phyloP scores from a whole-genome alignment of 2,888 invertebrate species.

The Meganola albula region DNA sequence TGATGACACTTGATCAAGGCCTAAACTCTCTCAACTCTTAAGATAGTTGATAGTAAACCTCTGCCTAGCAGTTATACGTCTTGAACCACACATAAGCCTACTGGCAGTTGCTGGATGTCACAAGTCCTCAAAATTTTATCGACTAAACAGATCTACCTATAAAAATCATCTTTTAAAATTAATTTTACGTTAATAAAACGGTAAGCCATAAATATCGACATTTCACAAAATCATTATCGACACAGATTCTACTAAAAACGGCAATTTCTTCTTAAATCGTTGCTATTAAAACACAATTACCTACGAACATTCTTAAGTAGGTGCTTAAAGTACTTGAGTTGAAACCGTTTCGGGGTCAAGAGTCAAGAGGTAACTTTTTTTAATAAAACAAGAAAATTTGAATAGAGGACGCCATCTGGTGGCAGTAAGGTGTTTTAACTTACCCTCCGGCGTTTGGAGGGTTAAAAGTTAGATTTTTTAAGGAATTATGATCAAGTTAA shows the following conservation, averaged over 20 bases:
- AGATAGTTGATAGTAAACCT: no score
- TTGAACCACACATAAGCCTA: no score
- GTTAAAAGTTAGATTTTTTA: slow-evolving; percentile 30
- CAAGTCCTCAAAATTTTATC: no score
- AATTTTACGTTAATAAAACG: no score
- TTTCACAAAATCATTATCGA: no score
- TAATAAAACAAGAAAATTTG: slow-evolving; percentile 52
- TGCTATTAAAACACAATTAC: slow-evolving; percentile 33
- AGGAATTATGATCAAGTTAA: slow-evolving; percentile 37
- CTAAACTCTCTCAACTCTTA: no score
- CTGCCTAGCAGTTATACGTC: no score
- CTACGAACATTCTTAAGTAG: slow-evolving; percentile 29
- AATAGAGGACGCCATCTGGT: slow-evolving; percentile 47
- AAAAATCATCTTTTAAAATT: no score
- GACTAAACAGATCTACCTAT: no score
- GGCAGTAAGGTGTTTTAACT: slow-evolving; percentile 34
- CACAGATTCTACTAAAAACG: slow-evolving; percentile 20
- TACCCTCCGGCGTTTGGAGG: slow-evolving; percentile 23
- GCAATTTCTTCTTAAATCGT: slow-evolving; percentile 23
- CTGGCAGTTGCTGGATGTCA: no score
- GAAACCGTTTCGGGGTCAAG: slow-evolving; percentile 36
- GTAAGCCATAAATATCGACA: no score
- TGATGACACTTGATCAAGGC: no score
- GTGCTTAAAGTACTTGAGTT: slow-evolving; percentile 29
- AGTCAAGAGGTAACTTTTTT: slow-evolving; percentile 44